Percentiles rank a stretch among this genome's conserved stretches.
Conservation (phyloP, 2,888 invertebrate genomes). For the Drosophila quasianomalipes region DNA sequence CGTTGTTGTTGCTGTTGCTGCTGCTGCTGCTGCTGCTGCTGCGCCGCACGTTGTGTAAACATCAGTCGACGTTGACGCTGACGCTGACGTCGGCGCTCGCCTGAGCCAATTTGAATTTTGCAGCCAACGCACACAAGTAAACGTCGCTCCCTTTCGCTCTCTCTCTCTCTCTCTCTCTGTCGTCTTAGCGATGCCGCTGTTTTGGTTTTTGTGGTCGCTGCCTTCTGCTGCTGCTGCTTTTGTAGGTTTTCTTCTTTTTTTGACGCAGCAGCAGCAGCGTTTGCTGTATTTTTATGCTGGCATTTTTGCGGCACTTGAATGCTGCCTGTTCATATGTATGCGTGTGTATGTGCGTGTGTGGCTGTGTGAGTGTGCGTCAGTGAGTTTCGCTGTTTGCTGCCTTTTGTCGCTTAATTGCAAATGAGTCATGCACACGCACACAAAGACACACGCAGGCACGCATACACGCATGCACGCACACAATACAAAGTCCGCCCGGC, state of each 20-base stretch:
- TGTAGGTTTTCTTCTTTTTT: constrained; percentile 77
- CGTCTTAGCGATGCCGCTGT: constrained; percentile 33
- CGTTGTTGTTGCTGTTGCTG: constrained; percentile 13
- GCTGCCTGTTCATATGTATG: constrained; percentile 21
- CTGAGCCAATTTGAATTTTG: constrained; percentile 73
- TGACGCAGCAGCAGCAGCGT: constrained; percentile 40
- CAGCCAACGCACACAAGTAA: constrained; percentile 46
- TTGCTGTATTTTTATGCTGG: constrained; percentile 80
- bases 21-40: constrained; percentile 58
- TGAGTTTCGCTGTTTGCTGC: constrained; percentile 39
- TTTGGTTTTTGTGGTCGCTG: constrained; percentile 62
- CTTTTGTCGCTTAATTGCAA: constrained; percentile 68
- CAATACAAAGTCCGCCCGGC: constrained; percentile 56
- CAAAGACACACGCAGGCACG: constrained; percentile 9
- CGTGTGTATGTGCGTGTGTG: constrained; percentile 6
- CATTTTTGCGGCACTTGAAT: constrained; percentile 78
- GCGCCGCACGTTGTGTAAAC: constrained; percentile 79
- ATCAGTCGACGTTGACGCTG: constrained; percentile 49
- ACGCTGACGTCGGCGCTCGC: constrained; percentile 39
- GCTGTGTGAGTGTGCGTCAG: constrained; percentile 12
- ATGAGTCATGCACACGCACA: constrained; percentile 63
- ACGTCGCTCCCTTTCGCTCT: constrained; percentile 12
- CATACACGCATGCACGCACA: constrained; percentile 14
- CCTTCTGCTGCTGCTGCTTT: constrained; percentile 61
- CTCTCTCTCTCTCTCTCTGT: constrained; percentile 1